Evolutionary conservation across 1,140 invertebrate species (phyloP), one percentile per base, ranked within the genome.

Genomic region (Drosophila micromelanica): DNA sequence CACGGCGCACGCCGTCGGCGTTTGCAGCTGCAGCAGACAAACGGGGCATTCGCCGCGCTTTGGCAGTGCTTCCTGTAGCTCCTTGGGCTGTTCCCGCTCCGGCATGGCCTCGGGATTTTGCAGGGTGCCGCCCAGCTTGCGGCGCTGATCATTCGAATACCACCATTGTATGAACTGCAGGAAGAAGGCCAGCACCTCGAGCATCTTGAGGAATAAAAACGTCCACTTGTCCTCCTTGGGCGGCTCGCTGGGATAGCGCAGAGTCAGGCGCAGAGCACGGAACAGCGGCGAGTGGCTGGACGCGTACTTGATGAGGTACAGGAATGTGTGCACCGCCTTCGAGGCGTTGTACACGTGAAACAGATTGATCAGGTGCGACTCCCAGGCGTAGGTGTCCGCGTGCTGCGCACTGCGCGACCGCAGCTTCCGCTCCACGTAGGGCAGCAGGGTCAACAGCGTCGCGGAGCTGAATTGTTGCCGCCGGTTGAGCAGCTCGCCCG

Each of bases 161-260:
- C 89, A 92, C 91, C 91, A 92, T 23, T 92, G 91, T 1, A 92
- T 75, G n/a, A 92, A 92, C 65, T 92, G 91, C 35, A 92, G 64
- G 30, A 92, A 92, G 20, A 92, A 92, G 27, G 89, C 91, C 15
- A 92, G 52, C 7, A 92, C 86, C 49, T 92, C 91, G 0, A 92
- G 72, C 61, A 87, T 59, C 38, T 91, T 91, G 0, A 92, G 69
- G 1, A 92, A 81, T 7, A 92, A 20, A 35, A 77, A 90, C 1
- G 90, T 91, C 69, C 80, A 82, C 11, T 84, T 89, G 23, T 91
- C 81, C 15, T 91, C 90, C 35, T 63, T 54, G 0, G 84, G 87
- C 1, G 87, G 84, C 17, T 80, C 80, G 6, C 45, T 76, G 6
- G 89, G 91, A 45, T 91, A 92, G 5, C 86, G 76, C 1, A 91